Percentiles rank a stretch among this genome's conserved stretches.
These are phyloP conservation scores for Phyllostomus hastatus DNA, from an alignment of 2,113 vertebrate genomes.

Conservation along the genomic window DNA sequence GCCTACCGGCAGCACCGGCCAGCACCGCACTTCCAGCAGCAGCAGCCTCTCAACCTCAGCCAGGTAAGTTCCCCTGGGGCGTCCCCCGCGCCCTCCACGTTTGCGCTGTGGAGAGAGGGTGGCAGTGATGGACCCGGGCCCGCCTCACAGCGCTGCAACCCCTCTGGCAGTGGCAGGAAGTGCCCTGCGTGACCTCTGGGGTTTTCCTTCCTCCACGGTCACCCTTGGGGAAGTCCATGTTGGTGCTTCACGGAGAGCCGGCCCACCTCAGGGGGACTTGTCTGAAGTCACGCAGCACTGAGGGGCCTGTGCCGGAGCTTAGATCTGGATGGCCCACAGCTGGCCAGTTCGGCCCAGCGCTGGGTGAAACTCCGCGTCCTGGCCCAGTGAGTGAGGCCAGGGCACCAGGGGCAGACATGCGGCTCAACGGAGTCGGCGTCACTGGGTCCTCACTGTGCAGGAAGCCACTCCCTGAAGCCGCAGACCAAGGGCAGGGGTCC, in stretches of 20 bases:
- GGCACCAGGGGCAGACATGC: background rate
- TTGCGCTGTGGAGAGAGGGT: background rate
- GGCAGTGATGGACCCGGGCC: fast-evolving
- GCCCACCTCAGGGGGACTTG: background rate
- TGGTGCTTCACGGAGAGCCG: background rate
- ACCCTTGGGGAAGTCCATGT: background rate
- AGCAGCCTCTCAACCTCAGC: constrained; percentile 99
- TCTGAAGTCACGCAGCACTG: background rate
- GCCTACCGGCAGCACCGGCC: constrained; percentile 94
- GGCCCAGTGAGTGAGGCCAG: background rate
- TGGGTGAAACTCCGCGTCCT: background rate
- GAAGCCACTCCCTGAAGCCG: background rate
- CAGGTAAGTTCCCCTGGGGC: constrained; percentile 84
- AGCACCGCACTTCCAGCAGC: constrained; percentile 94
- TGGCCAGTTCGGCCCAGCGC: no score
- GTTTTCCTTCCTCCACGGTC: background rate
- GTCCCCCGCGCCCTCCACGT: background rate
- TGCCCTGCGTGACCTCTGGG: background rate
- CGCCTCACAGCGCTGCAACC: fast-evolving
- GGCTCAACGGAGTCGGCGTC: background rate
- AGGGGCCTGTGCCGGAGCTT: background rate
- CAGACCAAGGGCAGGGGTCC: background rate
- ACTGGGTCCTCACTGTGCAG: background rate
- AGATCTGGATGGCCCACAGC: background rate
- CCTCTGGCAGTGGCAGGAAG: background rate